Evolutionary conservation across 1,140 invertebrate species (phyloP), one percentile per base, ranked within the genome.

Genomic region (Sycophaga agraensis): DNA sequence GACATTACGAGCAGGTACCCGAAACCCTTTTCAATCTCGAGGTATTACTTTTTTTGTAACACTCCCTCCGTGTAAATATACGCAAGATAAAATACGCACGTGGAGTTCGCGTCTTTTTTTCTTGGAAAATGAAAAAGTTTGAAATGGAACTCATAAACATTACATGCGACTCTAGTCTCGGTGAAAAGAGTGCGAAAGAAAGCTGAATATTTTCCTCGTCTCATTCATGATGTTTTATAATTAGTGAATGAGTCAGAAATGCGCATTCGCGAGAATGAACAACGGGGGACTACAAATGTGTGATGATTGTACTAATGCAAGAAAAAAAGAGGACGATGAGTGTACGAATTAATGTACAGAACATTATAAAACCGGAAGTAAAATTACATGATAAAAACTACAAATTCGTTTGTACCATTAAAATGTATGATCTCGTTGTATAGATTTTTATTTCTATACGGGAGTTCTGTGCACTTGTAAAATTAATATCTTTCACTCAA

Each of bases 1-100:
- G n/a, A n/a, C n/a, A n/a, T n/a, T n/a, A n/a, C n/a, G n/a, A n/a
- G n/a, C n/a, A n/a, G n/a, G n/a, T n/a, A n/a, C 16, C 21, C 28
- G 34, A 14, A 48, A 46, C 54, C 42, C 19, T 35, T 22, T 53
- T 46, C 14, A 54, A 39, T n/a, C 17, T 48, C 1, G 3, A 61
- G 4, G n/a, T 54, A 12, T 39, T 48, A 54, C 34, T 61, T 54
- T 16, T 61, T 54, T 54, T 54, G 22, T 61, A 61, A 48, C 35
- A 54, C 59, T 61, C 42, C 40, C 50, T 42, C 24, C n/a, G 12
- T 61, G 42, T 54, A 54, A 61, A 61, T 61, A 61, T 48, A 17
- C n/a, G 39, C 22, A 16, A 42, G 7, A 31, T 0, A 34, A 28
- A 19, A 37, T 34, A 31, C 19, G 39, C 28, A 6, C 21, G 31